Evolutionary conservation across 1,140 invertebrate species (phyloP), one percentile per base, ranked within the genome.

Genomic region (Muscidifurax raptorellus): DNA sequence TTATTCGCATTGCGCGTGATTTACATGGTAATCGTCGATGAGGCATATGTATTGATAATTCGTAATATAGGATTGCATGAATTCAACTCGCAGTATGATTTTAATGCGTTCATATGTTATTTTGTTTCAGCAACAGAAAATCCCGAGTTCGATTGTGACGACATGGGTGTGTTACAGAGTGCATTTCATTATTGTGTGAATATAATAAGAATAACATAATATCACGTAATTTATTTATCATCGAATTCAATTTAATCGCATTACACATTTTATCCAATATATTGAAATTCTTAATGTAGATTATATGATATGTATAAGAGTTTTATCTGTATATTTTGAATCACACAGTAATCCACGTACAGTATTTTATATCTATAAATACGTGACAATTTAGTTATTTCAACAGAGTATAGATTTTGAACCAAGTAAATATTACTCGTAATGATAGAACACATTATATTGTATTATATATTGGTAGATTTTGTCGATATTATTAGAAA

Each of bases 101-200:
- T 69, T 69, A 59, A 28, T 69, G 27, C n/a, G 0, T 27, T 69
- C 7, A 9, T 40, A 67, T 76, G 0, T 81, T 81, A 85, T 81
- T 85, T 82, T 85, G 84, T 85, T 85, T 82, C 84, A 85, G 83
- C 77, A 67, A 76, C 83, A 13, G 79, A 67, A 85, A 75, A 69
- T 66, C 32, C 25, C 77, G 84, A 85, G 72, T 82, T 81, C 78
- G 84, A 85, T 85, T 85, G 84, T 75, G 84, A 85, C 84, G n/a
- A 47, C 44, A 81, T 59, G 32, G 84, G 84, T 85, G 79, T 82
- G 84, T 85, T 80, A 76, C 76, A 28, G n/a, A 85, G 10, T 75
- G 74, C 22, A 64, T 44, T 79, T 71, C 22, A 74, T 84, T 74
- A 74, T 47, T 12, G 83, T 84, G 77, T 84, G 83, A 80, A 84